A percentile compares a stretch with the other conserved stretches of the same genome.
phyloP scores from a whole-genome alignment of 2,888 invertebrate species.

The Megamerina dolium region DNA sequence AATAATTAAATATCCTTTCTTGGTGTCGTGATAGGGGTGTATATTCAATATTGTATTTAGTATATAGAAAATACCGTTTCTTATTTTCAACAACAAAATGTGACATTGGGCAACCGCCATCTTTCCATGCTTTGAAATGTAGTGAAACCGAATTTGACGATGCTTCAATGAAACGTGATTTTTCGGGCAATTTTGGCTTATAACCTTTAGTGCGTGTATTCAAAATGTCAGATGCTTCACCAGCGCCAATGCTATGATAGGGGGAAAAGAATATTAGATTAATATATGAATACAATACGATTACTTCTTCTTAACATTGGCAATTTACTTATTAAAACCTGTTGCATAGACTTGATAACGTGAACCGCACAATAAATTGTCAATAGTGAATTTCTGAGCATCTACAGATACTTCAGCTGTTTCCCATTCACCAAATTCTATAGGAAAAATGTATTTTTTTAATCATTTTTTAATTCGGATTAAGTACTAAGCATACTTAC shows the following conservation, averaged over 20 bases:
- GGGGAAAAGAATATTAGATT: not conserved
- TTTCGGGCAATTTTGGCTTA: slow-evolving; percentile 87
- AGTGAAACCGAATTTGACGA: slow-evolving; percentile 90
- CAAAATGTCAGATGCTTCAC: slow-evolving; percentile 81
- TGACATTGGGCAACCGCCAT: slow-evolving; percentile 91
- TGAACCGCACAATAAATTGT: slow-evolving; percentile 86
- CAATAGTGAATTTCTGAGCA: slow-evolving; percentile 76
- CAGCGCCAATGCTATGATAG: slow-evolving; percentile 80
- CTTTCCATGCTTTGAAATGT: slow-evolving; percentile 88
- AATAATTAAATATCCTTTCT: no score
- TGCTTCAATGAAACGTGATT: slow-evolving; percentile 83
- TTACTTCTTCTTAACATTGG: not conserved
- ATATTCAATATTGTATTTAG: no score
- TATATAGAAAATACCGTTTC: slow-evolving; percentile 61
- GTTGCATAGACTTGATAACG: slow-evolving; percentile 89
- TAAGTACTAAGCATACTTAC: no score
- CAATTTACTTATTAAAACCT: slow-evolving; percentile 79
- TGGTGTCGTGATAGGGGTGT: no score
- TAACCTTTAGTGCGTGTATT: slow-evolving; percentile 88
- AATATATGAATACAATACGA: not conserved
- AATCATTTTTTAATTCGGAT: not conserved
- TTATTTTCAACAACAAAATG: slow-evolving; percentile 94
- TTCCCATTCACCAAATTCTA: slow-evolving; percentile 90
- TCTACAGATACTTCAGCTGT: slow-evolving; percentile 73
- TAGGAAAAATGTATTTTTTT: slow-evolving; percentile 2